Percentiles rank a stretch among this genome's conserved stretches.
Evolutionary conservation across 1,140 invertebrate genomes (phyloP).

Genomic region (Drosophila paulistorum): DNA sequence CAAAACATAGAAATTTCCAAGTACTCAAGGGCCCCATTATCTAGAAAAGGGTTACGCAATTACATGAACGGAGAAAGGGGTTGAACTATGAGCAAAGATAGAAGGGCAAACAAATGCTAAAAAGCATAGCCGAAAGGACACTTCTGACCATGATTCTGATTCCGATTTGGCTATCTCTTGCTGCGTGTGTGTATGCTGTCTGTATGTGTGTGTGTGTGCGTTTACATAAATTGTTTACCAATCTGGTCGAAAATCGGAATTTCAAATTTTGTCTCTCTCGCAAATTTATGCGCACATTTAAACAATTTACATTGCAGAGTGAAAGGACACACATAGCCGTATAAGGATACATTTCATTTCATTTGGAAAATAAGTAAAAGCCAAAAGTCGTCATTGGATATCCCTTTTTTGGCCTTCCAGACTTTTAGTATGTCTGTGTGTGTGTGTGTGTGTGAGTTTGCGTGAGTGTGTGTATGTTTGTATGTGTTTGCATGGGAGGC

Average conservation of each 20-base stretch:
- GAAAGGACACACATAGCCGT: slow-evolving; percentile 28
- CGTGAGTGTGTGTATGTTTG: not conserved
- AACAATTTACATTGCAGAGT: slow-evolving; percentile 75
- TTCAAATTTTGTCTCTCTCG: slow-evolving; percentile 72
- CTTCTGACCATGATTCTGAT: slow-evolving; percentile 65
- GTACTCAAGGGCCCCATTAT: slow-evolving; percentile 81
- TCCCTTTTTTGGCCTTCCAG: not conserved
- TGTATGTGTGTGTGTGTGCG: slow-evolving; percentile 54
- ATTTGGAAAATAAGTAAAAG: slow-evolving; percentile 55
- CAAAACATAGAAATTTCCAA: slow-evolving; percentile 37
- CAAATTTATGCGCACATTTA: slow-evolving; percentile 81
- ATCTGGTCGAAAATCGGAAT: slow-evolving; percentile 81
- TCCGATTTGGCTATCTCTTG: slow-evolving; percentile 33
- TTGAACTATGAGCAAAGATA: not conserved
- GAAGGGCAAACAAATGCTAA: slow-evolving; percentile 39
- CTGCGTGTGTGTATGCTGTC: slow-evolving; percentile 18
- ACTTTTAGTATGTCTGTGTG: not conserved
- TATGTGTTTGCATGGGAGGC: not conserved
- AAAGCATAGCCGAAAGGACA: slow-evolving; percentile 64
- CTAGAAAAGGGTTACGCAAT: slow-evolving; percentile 80
- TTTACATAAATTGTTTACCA: slow-evolving; percentile 82
- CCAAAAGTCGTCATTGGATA: slow-evolving; percentile 19
- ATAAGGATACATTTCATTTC: slow-evolving; percentile 77
- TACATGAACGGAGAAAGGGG: slow-evolving; percentile 53
- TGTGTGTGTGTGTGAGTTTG: not conserved